phyloP scores from a whole-genome alignment of 1,140 invertebrate species.

The Apis dorsata region DNA sequence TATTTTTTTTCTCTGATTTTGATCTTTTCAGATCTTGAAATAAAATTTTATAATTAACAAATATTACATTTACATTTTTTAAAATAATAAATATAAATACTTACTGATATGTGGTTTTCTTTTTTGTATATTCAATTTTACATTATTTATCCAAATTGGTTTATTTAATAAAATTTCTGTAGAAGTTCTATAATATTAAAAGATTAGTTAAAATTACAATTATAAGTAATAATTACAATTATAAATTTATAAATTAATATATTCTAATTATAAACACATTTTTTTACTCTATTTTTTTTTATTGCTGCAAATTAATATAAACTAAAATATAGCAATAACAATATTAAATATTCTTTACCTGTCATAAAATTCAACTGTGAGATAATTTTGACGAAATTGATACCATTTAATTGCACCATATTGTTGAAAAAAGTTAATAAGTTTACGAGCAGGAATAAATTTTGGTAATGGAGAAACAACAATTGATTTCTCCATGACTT shows the following conservation, averaged over 20 bases:
- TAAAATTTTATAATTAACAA: slow-evolving; percentile 2
- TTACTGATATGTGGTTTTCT: slow-evolving; percentile 56
- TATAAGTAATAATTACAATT: background rate
- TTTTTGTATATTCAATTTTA: slow-evolving; percentile 62
- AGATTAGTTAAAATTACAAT: slow-evolving; percentile 36
- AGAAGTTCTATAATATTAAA: slow-evolving; percentile 60
- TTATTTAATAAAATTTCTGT: slow-evolving; percentile 62
- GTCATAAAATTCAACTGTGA: slow-evolving; percentile 69
- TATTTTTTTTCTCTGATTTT: slow-evolving; percentile 4
- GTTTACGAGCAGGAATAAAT: slow-evolving; percentile 34
- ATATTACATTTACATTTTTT: background rate
- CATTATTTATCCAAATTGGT: slow-evolving; percentile 57
- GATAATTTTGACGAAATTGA: slow-evolving; percentile 58
- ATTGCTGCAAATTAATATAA: too few relatives aligned
- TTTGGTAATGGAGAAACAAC: slow-evolving; percentile 74
- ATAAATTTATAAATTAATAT: background rate
- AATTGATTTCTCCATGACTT: slow-evolving; percentile 71
- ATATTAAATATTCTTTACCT: slow-evolving; percentile 61
- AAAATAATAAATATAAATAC: slow-evolving; percentile 13
- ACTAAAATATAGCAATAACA: background rate
- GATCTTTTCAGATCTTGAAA: background rate
- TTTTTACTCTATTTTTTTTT: background rate
- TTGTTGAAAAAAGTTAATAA: slow-evolving; percentile 72
- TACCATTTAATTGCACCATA: slow-evolving; percentile 73
- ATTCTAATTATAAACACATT: background rate